Percentiles rank a stretch among this genome's conserved stretches.
phyloP scores from a whole-genome alignment of 2,113 vertebrate genomes.

The Tonatia bakeri region DNA sequence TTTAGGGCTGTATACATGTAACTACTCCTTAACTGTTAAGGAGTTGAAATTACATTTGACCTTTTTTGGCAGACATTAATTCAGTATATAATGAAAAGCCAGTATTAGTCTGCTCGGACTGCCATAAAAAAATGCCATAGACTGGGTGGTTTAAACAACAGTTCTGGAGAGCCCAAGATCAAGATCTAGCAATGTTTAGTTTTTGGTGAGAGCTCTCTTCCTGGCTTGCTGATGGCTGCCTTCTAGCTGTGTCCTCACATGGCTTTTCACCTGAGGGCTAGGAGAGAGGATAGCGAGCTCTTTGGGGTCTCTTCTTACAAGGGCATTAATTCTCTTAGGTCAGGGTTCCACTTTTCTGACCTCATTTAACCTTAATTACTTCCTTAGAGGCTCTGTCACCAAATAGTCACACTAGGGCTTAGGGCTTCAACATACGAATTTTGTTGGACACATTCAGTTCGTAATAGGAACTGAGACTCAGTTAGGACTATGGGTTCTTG shows the following conservation, averaged over 20 bases:
- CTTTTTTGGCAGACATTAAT: constrained; percentile 13
- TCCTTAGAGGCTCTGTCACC: background rate
- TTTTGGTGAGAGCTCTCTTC: background rate
- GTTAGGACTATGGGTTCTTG: background rate
- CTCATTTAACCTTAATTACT: background rate
- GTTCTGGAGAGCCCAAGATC: background rate
- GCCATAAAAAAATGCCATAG: background rate
- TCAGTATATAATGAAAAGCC: background rate
- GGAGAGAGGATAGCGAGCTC: background rate
- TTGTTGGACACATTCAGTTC: background rate
- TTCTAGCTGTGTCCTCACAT: background rate
- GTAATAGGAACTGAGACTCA: background rate
- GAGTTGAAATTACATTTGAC: too few species aligned
- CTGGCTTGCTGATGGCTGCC: background rate
- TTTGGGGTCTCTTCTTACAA: background rate
- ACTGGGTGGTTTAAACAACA: background rate
- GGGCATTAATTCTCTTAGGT: background rate
- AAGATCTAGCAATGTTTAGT: background rate
- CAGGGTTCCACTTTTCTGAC: background rate
- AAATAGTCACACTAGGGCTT: background rate
- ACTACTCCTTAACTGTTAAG: too few species aligned
- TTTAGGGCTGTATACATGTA: too few species aligned
- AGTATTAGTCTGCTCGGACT: background rate
- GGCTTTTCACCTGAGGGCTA: background rate
- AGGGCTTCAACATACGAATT: background rate